Conservation (phyloP, 1,140 invertebrate species). For the Pseudomyrmex flavicornis region DNA sequence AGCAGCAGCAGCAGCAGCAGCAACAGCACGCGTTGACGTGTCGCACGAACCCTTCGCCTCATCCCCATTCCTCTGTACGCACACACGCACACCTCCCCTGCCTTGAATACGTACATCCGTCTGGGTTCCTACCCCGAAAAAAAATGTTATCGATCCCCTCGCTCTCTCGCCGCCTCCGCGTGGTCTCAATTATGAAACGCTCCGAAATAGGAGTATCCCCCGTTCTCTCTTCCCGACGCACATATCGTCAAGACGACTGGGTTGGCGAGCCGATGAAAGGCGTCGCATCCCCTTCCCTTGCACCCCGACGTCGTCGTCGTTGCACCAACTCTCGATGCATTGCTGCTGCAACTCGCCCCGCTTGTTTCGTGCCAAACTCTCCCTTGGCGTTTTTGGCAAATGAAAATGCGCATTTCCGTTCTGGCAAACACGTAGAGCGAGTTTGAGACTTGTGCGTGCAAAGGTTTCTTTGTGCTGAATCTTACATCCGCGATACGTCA, state of each 20-base stretch:
- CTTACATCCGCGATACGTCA: neutral
- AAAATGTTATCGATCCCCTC: slow-evolving; percentile 82
- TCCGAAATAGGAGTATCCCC: slow-evolving; percentile 75
- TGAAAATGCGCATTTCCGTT: slow-evolving; percentile 60
- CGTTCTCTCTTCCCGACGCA: neutral
- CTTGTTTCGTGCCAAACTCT: neutral
- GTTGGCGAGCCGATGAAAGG: slow-evolving; percentile 69
- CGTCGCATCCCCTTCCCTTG: slow-evolving; percentile 31
- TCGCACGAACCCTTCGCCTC: slow-evolving; percentile 65
- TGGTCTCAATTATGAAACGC: slow-evolving; percentile 82
- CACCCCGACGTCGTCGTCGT: slow-evolving; percentile 53
- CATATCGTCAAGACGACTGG: slow-evolving; percentile 69
- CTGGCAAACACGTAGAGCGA: neutral
- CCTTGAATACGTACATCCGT: slow-evolving; percentile 56
- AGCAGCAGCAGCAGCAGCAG: neutral
- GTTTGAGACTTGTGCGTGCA: neutral
- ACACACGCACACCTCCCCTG: slow-evolving; percentile 11
- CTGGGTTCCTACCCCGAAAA: slow-evolving; percentile 77
- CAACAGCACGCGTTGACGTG: slow-evolving; percentile 65
- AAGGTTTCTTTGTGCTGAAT: slow-evolving; percentile 1
- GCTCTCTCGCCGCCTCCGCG: slow-evolving; percentile 55
- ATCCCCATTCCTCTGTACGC: slow-evolving; percentile 30
- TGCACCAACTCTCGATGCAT: slow-evolving; percentile 33
- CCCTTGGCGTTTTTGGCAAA: slow-evolving; percentile 68
- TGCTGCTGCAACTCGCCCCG: slow-evolving; percentile 8